These are phyloP conservation scores for Oxyura jamaicensis DNA, from an alignment of 2,113 vertebrate genomes.

Conservation along the genomic window DNA sequence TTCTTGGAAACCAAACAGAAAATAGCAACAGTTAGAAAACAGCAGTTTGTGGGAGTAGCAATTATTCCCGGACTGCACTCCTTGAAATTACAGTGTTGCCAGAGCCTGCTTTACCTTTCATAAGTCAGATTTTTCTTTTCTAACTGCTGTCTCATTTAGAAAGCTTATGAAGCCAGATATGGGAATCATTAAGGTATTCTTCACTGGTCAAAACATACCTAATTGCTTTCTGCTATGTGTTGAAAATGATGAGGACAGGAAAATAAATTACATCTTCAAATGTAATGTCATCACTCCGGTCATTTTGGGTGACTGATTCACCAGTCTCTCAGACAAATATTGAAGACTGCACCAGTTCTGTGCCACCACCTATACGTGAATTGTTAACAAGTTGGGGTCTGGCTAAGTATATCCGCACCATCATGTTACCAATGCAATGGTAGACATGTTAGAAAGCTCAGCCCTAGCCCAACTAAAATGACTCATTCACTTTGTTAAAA, in stretches of 20 bases:
- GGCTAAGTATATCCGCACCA: not conserved
- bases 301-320: not conserved
- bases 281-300: not conserved
- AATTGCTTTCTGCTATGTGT: not conserved
- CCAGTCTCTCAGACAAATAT: not conserved
- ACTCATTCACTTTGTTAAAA: not conserved
- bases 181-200: not conserved
- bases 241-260: not conserved
- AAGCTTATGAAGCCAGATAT: not conserved
- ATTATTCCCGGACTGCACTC: not conserved
- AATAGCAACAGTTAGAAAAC: not conserved
- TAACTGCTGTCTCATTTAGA: not conserved
- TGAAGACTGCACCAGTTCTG: not conserved
- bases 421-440: not conserved
- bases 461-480: not conserved
- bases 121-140: not conserved
- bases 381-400: not conserved
- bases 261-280: not conserved
- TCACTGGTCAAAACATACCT: not conserved
- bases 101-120: not conserved
- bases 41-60: not conserved
- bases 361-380: not conserved
- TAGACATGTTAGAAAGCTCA: not conserved
- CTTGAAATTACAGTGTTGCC: not conserved
- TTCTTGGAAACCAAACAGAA: not conserved